Conservation (phyloP, 2,888 invertebrate genomes). For the Meiosimyza platycephala region DNA sequence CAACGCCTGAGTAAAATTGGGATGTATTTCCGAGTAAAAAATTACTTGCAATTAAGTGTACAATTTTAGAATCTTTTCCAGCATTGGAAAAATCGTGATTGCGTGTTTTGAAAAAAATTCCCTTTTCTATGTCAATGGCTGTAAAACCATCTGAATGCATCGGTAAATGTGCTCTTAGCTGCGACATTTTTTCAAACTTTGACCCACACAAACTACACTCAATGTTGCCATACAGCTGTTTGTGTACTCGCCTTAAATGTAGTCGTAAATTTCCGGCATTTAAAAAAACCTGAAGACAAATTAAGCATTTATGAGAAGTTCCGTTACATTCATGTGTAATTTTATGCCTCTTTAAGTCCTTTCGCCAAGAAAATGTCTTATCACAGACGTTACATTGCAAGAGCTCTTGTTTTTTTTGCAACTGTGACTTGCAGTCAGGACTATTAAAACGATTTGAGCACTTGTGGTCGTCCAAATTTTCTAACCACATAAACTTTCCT, state of each 20-base stretch:
- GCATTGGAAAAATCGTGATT: conserved; percentile 32
- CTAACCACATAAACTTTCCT: conserved; percentile 62
- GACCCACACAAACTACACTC: conserved; percentile 55
- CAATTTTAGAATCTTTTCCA: conserved; percentile 44
- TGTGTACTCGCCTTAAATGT: conserved; percentile 42
- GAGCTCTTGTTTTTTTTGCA: conserved; percentile 35
- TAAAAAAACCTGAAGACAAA: conserved; percentile 45
- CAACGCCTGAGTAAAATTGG: conserved; percentile 59
- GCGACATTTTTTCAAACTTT: conserved; percentile 45
- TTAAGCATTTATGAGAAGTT: conserved; percentile 40
- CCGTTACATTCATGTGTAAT: conserved; percentile 60
- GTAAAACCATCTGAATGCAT: conserved; percentile 53
- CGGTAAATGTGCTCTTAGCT: conserved; percentile 52
- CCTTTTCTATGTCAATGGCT: conserved; percentile 49
- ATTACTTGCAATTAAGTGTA: conserved; percentile 47
- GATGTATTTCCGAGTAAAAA: conserved; percentile 51
- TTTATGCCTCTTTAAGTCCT: conserved; percentile 59
- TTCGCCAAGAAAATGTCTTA: conserved; percentile 60
- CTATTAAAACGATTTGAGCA: conserved; percentile 49
- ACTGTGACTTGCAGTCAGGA: conserved; percentile 24
- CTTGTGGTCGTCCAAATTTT: conserved; percentile 58
- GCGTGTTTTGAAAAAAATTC: conserved; percentile 47
- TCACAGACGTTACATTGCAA: conserved; percentile 69
- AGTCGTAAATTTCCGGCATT: conserved; percentile 42
- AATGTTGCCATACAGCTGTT: conserved; percentile 38